phyloP scores from a whole-genome alignment of 2,888 invertebrate genomes.

The Tetragonisca angustula region DNA sequence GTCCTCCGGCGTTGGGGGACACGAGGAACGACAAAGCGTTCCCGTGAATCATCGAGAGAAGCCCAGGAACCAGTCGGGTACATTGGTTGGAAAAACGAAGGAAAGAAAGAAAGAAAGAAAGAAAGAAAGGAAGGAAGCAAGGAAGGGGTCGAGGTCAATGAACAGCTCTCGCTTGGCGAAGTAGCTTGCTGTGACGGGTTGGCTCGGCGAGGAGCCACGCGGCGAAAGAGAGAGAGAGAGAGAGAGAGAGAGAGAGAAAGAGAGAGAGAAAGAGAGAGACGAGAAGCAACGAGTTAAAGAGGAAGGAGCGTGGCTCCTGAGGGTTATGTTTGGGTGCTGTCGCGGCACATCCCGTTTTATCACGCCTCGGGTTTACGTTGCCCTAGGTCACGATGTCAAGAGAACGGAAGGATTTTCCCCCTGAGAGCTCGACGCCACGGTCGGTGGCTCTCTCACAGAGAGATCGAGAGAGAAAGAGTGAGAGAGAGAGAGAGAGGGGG shows the following conservation, averaged over 20 bases:
- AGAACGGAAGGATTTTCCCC: constrained; percentile 74
- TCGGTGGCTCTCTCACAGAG: constrained; percentile 17
- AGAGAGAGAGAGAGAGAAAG: constrained; percentile 28
- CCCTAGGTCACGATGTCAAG: constrained; percentile 74
- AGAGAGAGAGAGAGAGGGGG: constrained; percentile 22
- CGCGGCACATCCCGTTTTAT: constrained; percentile 76
- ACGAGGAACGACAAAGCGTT: constrained; percentile 6
- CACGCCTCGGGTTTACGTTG: constrained; percentile 70
- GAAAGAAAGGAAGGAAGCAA: constrained; percentile 26
- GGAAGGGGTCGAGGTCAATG: constrained; percentile 66
- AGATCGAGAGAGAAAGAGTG: not conserved
- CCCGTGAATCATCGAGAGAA: constrained; percentile 46
- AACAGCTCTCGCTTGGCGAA: constrained; percentile 47
- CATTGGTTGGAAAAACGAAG: constrained; percentile 28
- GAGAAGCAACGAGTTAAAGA: constrained; percentile 27
- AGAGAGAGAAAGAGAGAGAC: constrained; percentile 17
- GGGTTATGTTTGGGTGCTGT: constrained; percentile 80
- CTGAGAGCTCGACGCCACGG: constrained; percentile 52
- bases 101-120: constrained; percentile 4
- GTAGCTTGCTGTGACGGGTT: constrained; percentile 22
- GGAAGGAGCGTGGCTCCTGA: constrained; percentile 50
- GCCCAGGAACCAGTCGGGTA: constrained; percentile 38
- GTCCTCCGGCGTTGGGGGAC: not conserved
- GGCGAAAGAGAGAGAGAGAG: constrained; percentile 12
- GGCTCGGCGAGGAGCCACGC: constrained; percentile 21